A percentile compares a stretch with the other conserved stretches of the same genome.
Evolutionary conservation across 1,140 invertebrate genomes (phyloP).

Genomic region (Anastrepha ludens): DNA sequence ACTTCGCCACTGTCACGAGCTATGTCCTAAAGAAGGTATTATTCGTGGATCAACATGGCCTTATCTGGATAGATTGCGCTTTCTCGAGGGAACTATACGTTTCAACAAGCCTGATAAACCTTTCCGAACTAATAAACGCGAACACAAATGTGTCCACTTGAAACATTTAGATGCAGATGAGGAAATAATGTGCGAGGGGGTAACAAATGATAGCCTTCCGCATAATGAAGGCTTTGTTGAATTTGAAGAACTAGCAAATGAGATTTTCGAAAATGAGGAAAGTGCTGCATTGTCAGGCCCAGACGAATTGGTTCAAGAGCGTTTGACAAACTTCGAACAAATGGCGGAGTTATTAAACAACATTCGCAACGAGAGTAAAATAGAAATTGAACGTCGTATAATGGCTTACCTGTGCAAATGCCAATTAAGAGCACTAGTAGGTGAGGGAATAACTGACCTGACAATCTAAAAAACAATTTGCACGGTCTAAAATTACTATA

Average conservation of each 20-base stretch:
- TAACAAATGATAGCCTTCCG: not conserved
- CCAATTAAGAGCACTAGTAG: conserved; percentile 62
- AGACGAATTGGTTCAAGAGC: not conserved
- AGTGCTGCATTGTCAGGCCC: not conserved
- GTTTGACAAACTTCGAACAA: conserved; percentile 39
- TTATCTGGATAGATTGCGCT: conserved; percentile 65
- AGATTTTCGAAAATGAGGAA: not conserved
- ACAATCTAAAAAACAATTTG: conserved; percentile 44
- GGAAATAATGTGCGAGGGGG: not conserved
- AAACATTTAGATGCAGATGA: not conserved
- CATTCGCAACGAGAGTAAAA: conserved; percentile 57
- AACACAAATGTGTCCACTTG: not conserved
- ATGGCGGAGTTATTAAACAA: conserved; percentile 61
- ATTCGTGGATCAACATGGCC: conserved; percentile 68
- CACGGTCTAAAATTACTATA: no score
- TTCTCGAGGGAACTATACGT: conserved; percentile 56
- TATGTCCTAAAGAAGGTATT: conserved; percentile 56
- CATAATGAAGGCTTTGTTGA: not conserved
- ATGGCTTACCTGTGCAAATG: conserved; percentile 68
- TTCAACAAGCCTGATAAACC: not conserved
- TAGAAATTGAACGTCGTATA: conserved; percentile 63
- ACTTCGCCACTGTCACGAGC: conserved; percentile 57
- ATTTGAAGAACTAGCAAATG: not conserved
- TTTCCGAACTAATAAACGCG: not conserved
- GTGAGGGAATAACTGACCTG: conserved; percentile 64